phyloP scores from a whole-genome alignment of 2,797 vertebrate species.

The Perodicticus potto region DNA sequence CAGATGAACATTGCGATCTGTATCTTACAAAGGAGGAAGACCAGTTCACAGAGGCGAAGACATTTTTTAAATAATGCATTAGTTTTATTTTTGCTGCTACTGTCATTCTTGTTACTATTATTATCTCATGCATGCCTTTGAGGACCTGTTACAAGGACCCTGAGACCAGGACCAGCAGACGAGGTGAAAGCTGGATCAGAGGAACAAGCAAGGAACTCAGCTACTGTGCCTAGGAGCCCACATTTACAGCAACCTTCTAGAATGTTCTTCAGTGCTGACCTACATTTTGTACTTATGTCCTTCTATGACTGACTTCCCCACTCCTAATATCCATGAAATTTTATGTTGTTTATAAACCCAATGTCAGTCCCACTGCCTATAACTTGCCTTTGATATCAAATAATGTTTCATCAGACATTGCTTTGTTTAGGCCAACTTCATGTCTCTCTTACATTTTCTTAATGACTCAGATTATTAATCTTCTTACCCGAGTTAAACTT shows the following conservation, averaged over 20 bases:
- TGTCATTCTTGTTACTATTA: neutral
- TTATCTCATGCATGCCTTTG: neutral
- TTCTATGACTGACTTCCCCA: neutral
- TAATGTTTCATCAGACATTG: slow-evolving; percentile 59
- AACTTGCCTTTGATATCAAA: slow-evolving; percentile 64
- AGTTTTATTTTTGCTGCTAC: neutral
- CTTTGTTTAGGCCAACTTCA: slow-evolving; percentile 74
- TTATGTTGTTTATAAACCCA: slow-evolving; percentile 49
- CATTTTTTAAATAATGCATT: neutral
- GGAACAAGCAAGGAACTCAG: neutral
- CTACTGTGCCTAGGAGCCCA: neutral
- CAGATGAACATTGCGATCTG: neutral
- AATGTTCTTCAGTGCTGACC: slow-evolving; percentile 22
- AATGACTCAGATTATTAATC: slow-evolving; percentile 74
- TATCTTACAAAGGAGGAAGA: neutral
- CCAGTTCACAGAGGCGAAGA: neutral
- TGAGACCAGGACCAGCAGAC: neutral
- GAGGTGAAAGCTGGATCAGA: neutral
- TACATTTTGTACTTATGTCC: neutral
- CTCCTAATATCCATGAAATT: neutral
- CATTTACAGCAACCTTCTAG: neutral
- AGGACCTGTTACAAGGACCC: neutral
- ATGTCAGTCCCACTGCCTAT: neutral
- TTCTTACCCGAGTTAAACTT: slow-evolving; percentile 66
- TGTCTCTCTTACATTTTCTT: slow-evolving; percentile 67